Evolutionary conservation across 2,888 invertebrate genomes (phyloP), one percentile per base, ranked within the genome.

Genomic region (Spatulosminthurus flaviceps): DNA sequence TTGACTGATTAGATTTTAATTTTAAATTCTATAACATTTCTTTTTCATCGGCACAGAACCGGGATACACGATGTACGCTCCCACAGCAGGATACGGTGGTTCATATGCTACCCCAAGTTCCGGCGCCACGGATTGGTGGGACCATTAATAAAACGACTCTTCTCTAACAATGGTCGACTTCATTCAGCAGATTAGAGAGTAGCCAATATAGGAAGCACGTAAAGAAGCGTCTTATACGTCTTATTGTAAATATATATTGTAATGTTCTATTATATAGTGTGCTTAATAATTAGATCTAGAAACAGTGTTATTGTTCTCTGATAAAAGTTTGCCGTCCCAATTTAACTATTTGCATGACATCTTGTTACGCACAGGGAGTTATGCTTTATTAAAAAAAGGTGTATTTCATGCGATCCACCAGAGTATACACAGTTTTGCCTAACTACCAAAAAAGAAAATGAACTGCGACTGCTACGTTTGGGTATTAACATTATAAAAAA

Each of bases 41-140:
- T 28, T 70, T 61, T 1, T 60, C 24, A 26, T 61, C 29, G 28
- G 16, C 51, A 51, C 43, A 84, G 85, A 83, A 82, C 82, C 82
- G 79, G 81, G 73, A 26, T 51, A 75, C 22, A 83, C 82, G 21
- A 81, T 84, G 82, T 83, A 90, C 78, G 88, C 90, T 70, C 90
- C 90, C 84, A 87, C 87, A 42, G 87, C 88, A 60, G 89, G 88
- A 81, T 89, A 88, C 79, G 88, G 88, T 81, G 89, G 88, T 66
- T 87, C 88, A 16, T 88, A 88, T 84, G 87, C 87, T 78, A 87
- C 87, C 70, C 85, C 89, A 34, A 88, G 88, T 80, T 87, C 87
- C 82, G 87, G 87, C 79, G 84, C 85, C 29, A 88, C 89, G 51
- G 90, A 90, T 81, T 90, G 90, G 89, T 90, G 90, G 89, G 88